These are phyloP conservation scores for Hippasteria phrygiana DNA, from an alignment of 53 echinoderm and acorn worm genomes.

Conservation along the genomic window DNA sequence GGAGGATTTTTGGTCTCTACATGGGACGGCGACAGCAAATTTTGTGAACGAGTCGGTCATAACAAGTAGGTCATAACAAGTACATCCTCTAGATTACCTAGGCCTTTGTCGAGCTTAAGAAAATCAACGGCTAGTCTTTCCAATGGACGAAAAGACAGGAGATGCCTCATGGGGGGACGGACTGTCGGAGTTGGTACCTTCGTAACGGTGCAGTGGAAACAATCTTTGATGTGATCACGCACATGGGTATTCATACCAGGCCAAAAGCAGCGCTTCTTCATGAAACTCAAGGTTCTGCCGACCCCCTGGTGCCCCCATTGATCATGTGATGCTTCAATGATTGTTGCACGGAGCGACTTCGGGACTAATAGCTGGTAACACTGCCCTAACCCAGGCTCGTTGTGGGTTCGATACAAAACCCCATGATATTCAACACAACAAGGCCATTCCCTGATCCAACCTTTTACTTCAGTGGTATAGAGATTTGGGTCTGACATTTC, in stretches of 20 bases:
- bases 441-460: constrained; percentile 24
- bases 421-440: not conserved
- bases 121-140: constrained; percentile 77
- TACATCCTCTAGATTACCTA: constrained; percentile 70
- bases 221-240: constrained; percentile 45
- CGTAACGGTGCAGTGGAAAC: constrained; percentile 65
- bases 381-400: constrained; percentile 6
- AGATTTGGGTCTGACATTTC: not conserved
- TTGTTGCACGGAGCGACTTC: constrained; percentile 26
- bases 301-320: constrained; percentile 70
- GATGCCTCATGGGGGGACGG: constrained; percentile 39
- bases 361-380: constrained; percentile 69
- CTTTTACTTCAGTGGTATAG: not conserved
- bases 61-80: constrained; percentile 76
- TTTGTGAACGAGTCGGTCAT: constrained; percentile 79
- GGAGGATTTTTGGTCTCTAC: constrained; percentile 73
- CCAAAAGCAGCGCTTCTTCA: constrained; percentile 73
- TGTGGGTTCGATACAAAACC: constrained; percentile 4
- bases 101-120: constrained; percentile 56
- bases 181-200: constrained; percentile 51
- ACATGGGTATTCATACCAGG: constrained; percentile 70
- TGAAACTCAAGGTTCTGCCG: constrained; percentile 54
- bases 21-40: constrained; percentile 72
- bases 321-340: constrained; percentile 71
- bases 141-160: constrained; percentile 62